Conservation (phyloP, 2,113 vertebrate genomes). For the Amphiprion ocellaris region DNA sequence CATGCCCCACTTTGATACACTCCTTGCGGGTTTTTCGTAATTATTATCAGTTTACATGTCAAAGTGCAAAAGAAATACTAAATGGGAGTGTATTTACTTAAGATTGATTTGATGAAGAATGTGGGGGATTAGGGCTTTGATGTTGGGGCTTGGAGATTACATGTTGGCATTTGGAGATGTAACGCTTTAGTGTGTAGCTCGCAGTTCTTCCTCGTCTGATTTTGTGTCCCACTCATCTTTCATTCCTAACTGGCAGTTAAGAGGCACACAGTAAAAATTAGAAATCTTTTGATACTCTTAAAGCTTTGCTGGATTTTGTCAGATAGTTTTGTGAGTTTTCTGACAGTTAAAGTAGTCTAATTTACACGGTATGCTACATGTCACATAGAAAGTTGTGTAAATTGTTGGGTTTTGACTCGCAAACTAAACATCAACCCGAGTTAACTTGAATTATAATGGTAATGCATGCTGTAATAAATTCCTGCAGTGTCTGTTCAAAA, state of each 20-base stretch:
- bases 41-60: slow-evolving; percentile 39
- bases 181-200: slow-evolving; percentile 22
- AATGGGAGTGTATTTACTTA: slow-evolving; percentile 39
- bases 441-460: not conserved
- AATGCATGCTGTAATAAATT: too few relatives aligned
- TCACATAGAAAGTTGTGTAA: slow-evolving; percentile 5
- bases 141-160: slow-evolving; percentile 43
- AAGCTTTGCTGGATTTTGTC: slow-evolving; percentile 25
- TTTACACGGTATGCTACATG: not conserved
- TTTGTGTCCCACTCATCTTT: slow-evolving; percentile 56
- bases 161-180: slow-evolving; percentile 30
- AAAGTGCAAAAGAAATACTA: slow-evolving; percentile 37
- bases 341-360: slow-evolving; percentile 23
- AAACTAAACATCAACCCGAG: not conserved
- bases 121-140: slow-evolving; percentile 47
- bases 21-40: slow-evolving; percentile 23
- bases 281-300: slow-evolving; percentile 26
- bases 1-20: slow-evolving; percentile 15
- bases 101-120: slow-evolving; percentile 54
- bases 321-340: slow-evolving; percentile 20
- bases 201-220: slow-evolving; percentile 35
- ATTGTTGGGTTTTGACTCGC: not conserved
- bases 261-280: slow-evolving; percentile 30
- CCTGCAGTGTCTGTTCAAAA: too few relatives aligned
- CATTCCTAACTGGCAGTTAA: slow-evolving; percentile 54